A percentile compares a stretch with the other conserved stretches of the same genome.
Conservation (phyloP, 2,888 invertebrate genomes). For the Calameuta idolon region DNA sequence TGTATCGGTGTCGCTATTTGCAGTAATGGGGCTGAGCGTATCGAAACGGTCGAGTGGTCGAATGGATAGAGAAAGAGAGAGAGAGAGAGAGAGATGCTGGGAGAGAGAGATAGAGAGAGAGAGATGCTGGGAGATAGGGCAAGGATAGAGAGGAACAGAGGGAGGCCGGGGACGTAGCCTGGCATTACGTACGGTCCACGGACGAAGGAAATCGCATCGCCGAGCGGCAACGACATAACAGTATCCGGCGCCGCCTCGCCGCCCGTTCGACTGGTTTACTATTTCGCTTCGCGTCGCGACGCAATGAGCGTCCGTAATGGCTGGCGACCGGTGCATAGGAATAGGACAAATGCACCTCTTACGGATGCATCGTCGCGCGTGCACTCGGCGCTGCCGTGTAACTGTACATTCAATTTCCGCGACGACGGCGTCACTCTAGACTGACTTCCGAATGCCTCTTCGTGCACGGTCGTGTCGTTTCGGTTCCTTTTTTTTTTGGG, state of each 20-base stretch:
- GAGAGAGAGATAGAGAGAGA: no score
- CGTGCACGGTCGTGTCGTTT: not conserved
- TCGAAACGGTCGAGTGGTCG: not conserved
- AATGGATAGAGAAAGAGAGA: not conserved
- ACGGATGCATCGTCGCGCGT: constrained; percentile 4
- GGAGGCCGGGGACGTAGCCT: not conserved
- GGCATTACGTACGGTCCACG: not conserved
- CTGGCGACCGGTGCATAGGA: constrained; percentile 26
- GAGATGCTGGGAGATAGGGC: not conserved
- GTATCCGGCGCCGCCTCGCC: constrained; percentile 19
- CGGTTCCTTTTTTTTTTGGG: not conserved
- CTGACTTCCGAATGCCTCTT: not conserved
- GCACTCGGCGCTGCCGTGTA: constrained; percentile 19
- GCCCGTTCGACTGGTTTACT: constrained; percentile 20
- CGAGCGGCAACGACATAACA: constrained; percentile 27
- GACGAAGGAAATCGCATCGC: constrained; percentile 2
- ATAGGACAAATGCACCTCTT: constrained; percentile 17
- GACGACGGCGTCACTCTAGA: not conserved
- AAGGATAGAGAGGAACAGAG: not conserved
- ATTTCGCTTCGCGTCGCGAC: constrained; percentile 30
- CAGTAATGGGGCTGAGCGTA: not conserved
- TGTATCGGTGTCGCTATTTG: not conserved
- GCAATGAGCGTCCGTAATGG: constrained; percentile 23
- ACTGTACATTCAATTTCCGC: constrained; percentile 34
- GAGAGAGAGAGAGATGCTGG: no score